These are phyloP conservation scores for Salvelinus fontinalis DNA, from an alignment of 2,113 vertebrate species.

Conservation along the genomic window DNA sequence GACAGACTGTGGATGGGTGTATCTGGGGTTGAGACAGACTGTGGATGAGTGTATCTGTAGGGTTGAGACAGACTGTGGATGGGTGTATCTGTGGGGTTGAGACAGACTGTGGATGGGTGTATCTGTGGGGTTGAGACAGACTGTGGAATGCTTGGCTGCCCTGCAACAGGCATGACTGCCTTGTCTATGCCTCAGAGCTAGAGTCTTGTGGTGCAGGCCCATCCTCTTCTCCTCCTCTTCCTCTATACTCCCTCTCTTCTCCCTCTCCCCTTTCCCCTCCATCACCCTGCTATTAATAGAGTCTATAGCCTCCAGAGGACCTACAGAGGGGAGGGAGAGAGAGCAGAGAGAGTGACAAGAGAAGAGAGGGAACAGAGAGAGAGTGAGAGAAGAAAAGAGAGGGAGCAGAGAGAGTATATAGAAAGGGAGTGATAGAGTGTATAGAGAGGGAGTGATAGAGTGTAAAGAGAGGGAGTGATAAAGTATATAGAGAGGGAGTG, in stretches of 20 bases:
- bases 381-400: slow-evolving; percentile 1
- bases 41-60: background rate
- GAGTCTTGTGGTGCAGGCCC: slow-evolving; percentile 16
- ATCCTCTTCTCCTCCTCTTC: background rate
- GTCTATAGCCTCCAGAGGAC: slow-evolving; percentile 44
- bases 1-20: too few species aligned
- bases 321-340: slow-evolving; percentile 26
- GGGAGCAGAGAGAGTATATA: background rate
- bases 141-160: slow-evolving; percentile 14
- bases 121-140: too few species aligned
- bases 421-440: too few species aligned
- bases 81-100: too few species aligned
- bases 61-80: slow-evolving; percentile 35
- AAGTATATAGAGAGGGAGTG: too few species aligned
- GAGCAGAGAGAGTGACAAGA: slow-evolving; percentile 24
- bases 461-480: too few species aligned
- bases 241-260: background rate
- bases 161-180: slow-evolving; percentile 47
- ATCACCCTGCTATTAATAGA: slow-evolving; percentile 59
- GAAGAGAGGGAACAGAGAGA: slow-evolving; percentile 10
- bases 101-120: too few species aligned
- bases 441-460: too few species aligned
- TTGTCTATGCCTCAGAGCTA: slow-evolving; percentile 39
- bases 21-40: too few species aligned
- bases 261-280: slow-evolving; percentile 32